A percentile compares a stretch with the other conserved stretches of the same genome.
These are phyloP conservation scores for Arenaria interpres DNA, from an alignment of 2,113 vertebrate genomes.

Conservation along the genomic window DNA sequence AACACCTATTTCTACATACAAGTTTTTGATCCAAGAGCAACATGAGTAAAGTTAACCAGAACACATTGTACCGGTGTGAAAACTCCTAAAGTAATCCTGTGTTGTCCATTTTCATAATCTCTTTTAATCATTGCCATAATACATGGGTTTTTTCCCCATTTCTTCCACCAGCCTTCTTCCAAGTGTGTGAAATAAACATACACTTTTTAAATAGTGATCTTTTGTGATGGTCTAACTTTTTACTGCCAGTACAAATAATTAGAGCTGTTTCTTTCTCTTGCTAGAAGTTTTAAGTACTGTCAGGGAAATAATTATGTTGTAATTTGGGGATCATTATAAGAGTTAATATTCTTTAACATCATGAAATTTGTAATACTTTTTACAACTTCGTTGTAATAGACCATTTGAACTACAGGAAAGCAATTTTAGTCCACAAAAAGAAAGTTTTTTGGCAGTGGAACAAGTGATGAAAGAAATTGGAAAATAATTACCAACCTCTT, in stretches of 20 bases:
- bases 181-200: neutral
- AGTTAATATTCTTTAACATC: conserved; percentile 20
- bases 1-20: neutral
- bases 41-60: neutral
- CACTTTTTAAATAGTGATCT: neutral
- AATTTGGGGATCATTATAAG: neutral
- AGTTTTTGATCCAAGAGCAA: neutral
- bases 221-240: neutral
- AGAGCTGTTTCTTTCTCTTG: neutral
- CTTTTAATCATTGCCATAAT: neutral
- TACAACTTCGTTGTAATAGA: neutral
- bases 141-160: neutral
- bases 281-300: neutral
- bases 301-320: conserved; percentile 10
- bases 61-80: neutral
- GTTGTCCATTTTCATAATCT: neutral
- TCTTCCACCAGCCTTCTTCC: neutral
- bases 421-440: neutral
- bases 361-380: conserved; percentile 5
- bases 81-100: neutral
- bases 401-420: neutral
- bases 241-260: neutral
- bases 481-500: conserved; percentile 19
- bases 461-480: neutral
- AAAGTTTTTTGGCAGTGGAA: neutral